A percentile compares a stretch with the other conserved stretches of the same genome.
Evolutionary conservation across 2,797 vertebrate species (phyloP).

Genomic region (Pseudomugil tenellus): DNA sequence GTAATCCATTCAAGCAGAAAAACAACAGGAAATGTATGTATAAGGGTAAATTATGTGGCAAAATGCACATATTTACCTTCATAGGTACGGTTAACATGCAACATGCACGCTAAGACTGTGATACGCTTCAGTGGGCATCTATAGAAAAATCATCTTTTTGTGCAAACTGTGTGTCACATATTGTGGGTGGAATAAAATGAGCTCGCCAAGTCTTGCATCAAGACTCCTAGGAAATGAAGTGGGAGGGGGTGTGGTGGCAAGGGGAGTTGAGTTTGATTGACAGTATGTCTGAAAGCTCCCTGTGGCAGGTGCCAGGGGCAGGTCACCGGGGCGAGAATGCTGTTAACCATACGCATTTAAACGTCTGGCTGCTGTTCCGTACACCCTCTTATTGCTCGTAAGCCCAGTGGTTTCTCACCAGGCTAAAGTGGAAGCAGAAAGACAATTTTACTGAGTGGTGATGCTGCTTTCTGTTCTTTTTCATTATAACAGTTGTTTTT

Average conservation of each 20-base stretch:
- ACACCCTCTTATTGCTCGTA: conserved; percentile 17
- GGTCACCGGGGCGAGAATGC: conserved; percentile 60
- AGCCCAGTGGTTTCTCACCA: conserved; percentile 27
- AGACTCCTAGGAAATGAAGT: conserved; percentile 25
- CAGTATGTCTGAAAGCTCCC: conserved; percentile 53
- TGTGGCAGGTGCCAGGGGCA: conserved; percentile 66
- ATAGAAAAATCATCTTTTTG: conserved; percentile 45
- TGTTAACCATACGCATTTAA: conserved; percentile 59
- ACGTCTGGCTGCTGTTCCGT: conserved; percentile 61
- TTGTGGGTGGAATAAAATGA: conserved; percentile 37
- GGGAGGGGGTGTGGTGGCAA: background rate
- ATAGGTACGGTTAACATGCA: conserved; percentile 50
- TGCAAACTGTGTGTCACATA: conserved; percentile 25
- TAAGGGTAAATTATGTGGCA: too few relatives aligned
- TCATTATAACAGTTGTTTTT: too few relatives aligned
- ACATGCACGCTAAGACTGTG: conserved; percentile 26
- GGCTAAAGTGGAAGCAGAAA: conserved; percentile 2
- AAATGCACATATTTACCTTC: too few relatives aligned
- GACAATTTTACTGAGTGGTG: background rate
- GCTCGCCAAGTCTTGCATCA: conserved; percentile 37
- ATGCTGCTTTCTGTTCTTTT: conserved; percentile 3
- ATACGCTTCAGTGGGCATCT: conserved; percentile 20
- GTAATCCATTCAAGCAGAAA: conserved; percentile 28
- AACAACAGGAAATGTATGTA: background rate
- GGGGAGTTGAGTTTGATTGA: conserved; percentile 63